phyloP scores from a whole-genome alignment of 2,888 invertebrate genomes.

The Thera britannica region DNA sequence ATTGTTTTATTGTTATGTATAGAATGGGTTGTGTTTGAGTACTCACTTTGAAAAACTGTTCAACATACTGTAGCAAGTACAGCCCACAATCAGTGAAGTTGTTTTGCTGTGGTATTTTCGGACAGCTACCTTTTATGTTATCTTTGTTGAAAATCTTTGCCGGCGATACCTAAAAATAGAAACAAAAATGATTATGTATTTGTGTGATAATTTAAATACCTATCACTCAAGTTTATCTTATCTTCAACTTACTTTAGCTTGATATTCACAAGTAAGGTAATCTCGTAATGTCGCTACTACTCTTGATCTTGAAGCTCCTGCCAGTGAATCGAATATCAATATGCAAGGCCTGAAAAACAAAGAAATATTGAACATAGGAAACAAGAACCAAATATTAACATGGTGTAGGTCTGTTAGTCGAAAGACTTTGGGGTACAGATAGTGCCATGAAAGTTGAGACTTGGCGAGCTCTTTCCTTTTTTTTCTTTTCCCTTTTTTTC shows the following conservation, averaged over 20 bases:
- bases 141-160: constrained; percentile 91
- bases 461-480: too few species aligned
- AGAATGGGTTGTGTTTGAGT: neutral
- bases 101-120: constrained; percentile 98
- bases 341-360: constrained; percentile 92
- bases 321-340: constrained; percentile 97
- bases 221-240: neutral
- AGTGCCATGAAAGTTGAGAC: too few species aligned
- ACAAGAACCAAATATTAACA: neutral
- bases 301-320: constrained; percentile 91
- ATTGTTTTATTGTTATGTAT: too few species aligned
- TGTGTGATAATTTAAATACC: neutral
- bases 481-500: too few species aligned
- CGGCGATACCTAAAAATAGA: constrained; percentile 76
- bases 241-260: constrained; percentile 85
- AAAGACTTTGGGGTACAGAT: too few species aligned
- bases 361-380: constrained; percentile 3
- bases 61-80: constrained; percentile 97
- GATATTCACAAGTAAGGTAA: constrained; percentile 94
- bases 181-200: neutral
- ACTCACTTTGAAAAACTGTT: constrained; percentile 94
- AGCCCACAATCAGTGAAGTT: constrained; percentile 99
- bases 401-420: too few species aligned
- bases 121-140: constrained; percentile 93
- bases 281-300: constrained; percentile 96